These are phyloP conservation scores for Blastomussa wellsi DNA, from an alignment of 92 coral and sea anemone genomes.

Conservation along the genomic window DNA sequence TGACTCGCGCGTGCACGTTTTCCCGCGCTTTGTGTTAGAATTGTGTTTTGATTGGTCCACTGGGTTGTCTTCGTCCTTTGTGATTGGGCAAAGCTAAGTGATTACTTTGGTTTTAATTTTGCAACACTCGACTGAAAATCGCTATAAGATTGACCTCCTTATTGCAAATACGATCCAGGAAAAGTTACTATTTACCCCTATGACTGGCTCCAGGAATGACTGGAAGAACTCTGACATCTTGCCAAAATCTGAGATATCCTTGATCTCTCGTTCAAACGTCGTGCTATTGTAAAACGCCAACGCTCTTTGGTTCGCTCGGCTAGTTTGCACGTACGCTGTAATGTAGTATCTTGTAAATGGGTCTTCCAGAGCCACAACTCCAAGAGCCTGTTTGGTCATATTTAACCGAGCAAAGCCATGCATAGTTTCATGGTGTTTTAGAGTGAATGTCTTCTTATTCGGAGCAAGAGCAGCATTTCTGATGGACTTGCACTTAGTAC, in stretches of 20 bases:
- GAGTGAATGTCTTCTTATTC: constrained; percentile 9
- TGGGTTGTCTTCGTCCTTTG: too few relatives aligned
- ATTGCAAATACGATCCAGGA: too few relatives aligned
- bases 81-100: too few relatives aligned
- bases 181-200: constrained; percentile 43
- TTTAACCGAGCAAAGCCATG: constrained; percentile 26
- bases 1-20: too few relatives aligned
- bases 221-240: constrained; percentile 15
- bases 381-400: constrained; percentile 23
- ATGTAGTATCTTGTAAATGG: constrained; percentile 20
- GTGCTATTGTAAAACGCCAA: neutral
- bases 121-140: too few relatives aligned
- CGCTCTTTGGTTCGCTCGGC: neutral
- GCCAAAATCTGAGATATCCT: constrained; percentile 6
- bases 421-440: neutral
- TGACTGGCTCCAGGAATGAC: constrained; percentile 11
- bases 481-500: neutral
- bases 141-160: too few relatives aligned
- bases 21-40: too few relatives aligned
- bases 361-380: neutral
- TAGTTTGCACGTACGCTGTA: neutral
- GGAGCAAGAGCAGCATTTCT: constrained; percentile 1
- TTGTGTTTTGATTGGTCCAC: too few relatives aligned
- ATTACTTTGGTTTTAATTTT: too few relatives aligned
- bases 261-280: constrained; percentile 15